A percentile compares a stretch with the other conserved stretches of the same genome.
Evolutionary conservation across 2,797 vertebrate species (phyloP).

Genomic region (Notamacropus eugenii): DNA sequence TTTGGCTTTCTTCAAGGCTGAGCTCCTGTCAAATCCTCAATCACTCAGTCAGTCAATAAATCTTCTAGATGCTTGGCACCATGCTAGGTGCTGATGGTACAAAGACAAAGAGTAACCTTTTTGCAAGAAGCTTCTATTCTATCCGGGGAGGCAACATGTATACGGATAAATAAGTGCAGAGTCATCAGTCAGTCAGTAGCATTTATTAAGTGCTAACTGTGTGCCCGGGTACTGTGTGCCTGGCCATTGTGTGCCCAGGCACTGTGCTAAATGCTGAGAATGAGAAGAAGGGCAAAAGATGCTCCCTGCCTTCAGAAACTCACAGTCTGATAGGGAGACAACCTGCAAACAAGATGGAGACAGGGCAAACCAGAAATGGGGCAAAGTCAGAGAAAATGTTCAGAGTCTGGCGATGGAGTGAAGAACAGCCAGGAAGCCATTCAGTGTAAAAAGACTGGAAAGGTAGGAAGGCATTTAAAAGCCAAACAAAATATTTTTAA

Average conservation of each 20-base stretch:
- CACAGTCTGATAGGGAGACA: not conserved
- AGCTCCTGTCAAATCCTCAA: not conserved
- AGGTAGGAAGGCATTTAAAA: not conserved
- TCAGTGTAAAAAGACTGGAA: not conserved
- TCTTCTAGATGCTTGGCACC: not conserved
- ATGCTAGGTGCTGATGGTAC: not conserved
- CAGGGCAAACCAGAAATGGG: not conserved
- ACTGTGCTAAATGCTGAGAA: not conserved
- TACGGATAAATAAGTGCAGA: not conserved
- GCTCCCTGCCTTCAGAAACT: not conserved
- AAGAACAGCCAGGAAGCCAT: not conserved
- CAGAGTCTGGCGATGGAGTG: no score
- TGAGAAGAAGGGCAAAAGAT: not conserved
- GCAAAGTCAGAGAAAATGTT: no score
- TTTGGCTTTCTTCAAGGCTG: not conserved
- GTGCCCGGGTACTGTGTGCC: not conserved
- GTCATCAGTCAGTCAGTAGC: not conserved
- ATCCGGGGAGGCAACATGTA: not conserved
- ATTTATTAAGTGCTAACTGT: not conserved
- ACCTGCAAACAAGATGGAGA: not conserved
- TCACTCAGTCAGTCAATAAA: not conserved
- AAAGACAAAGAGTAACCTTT: not conserved
- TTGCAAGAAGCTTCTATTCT: not conserved
- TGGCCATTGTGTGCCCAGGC: not conserved
- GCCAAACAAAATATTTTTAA: not conserved